A percentile compares a stretch with the other conserved stretches of the same genome.
phyloP scores from a whole-genome alignment of 2,797 vertebrate genomes.

The Chrysocyon brachyurus region DNA sequence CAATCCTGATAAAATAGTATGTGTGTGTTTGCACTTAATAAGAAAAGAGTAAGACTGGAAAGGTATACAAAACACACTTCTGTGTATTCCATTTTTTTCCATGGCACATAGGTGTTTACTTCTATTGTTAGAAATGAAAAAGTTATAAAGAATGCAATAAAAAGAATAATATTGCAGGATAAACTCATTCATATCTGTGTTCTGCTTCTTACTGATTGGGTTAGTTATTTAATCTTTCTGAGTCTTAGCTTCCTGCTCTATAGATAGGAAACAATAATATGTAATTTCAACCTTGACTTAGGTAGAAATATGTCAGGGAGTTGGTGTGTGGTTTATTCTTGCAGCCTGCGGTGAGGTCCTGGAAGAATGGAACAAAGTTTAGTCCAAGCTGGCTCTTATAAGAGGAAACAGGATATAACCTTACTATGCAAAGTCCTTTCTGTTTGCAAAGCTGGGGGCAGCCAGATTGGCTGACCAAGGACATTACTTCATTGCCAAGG shows the following conservation, averaged over 20 bases:
- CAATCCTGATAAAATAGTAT: conserved; percentile 47
- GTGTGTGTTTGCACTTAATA: not conserved
- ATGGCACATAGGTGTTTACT: not conserved
- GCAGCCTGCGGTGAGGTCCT: not conserved
- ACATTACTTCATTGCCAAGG: conserved; percentile 37
- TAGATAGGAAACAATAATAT: not conserved
- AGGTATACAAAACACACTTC: conserved; percentile 22
- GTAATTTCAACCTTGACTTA: not conserved
- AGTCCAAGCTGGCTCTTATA: not conserved
- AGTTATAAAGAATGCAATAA: not conserved
- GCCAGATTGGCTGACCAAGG: conserved; percentile 48
- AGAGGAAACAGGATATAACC: conserved; percentile 56
- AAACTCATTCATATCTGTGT: not conserved
- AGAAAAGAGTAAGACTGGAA: not conserved
- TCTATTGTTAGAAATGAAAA: not conserved
- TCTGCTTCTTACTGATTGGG: not conserved
- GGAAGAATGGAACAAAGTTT: conserved; percentile 34
- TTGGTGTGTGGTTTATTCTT: not conserved
- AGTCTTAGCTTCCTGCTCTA: conserved; percentile 45
- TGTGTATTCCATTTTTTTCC: conserved; percentile 1
- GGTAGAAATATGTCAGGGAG: conserved; percentile 2
- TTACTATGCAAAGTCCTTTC: conserved; percentile 51
- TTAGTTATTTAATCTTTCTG: conserved; percentile 19
- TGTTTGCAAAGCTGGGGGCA: not conserved
- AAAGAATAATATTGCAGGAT: conserved; percentile 13